Conservation (phyloP, 2,113 vertebrate genomes). For the Melanerpes aurifrons region DNA sequence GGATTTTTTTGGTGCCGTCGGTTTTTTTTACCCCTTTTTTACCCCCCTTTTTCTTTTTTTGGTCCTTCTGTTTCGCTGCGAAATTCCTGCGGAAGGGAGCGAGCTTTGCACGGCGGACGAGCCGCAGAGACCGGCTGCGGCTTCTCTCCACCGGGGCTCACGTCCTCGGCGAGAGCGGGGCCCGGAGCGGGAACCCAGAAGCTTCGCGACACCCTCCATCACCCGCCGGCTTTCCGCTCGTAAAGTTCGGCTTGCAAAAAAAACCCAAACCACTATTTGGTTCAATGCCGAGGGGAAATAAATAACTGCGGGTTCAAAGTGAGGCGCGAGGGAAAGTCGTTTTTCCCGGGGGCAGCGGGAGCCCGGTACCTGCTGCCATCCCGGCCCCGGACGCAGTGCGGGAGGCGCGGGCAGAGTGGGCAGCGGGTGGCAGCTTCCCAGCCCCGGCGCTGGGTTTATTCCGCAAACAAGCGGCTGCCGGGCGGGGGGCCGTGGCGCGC, state of each 20-base stretch:
- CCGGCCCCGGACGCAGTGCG: background rate
- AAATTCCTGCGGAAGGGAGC: background rate
- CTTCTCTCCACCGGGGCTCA: no score
- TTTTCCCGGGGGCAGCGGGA: background rate
- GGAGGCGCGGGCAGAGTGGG: no score
- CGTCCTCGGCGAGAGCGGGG: no score
- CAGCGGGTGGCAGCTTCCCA: background rate
- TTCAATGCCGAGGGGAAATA: background rate
- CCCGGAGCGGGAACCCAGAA: no score
- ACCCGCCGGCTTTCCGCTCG: no score
- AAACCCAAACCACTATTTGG: background rate
- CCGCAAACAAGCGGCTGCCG: slow-evolving; percentile 29
- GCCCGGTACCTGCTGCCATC: background rate
- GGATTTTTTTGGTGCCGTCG: no score
- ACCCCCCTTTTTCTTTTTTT: background rate
- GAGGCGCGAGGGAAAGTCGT: background rate
- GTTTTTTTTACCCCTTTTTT: no score
- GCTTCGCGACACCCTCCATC: background rate
- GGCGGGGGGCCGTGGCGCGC: slow-evolving; percentile 1
- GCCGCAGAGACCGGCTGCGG: no score
- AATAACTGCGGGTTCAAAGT: background rate
- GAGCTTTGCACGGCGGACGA: background rate
- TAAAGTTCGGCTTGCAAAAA: background rate
- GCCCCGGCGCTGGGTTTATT: background rate
- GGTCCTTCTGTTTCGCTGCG: background rate